Evolutionary conservation across 2,888 invertebrate species (phyloP), one percentile per base, ranked within the genome.

Genomic region (Zygogramma bicolorata): DNA sequence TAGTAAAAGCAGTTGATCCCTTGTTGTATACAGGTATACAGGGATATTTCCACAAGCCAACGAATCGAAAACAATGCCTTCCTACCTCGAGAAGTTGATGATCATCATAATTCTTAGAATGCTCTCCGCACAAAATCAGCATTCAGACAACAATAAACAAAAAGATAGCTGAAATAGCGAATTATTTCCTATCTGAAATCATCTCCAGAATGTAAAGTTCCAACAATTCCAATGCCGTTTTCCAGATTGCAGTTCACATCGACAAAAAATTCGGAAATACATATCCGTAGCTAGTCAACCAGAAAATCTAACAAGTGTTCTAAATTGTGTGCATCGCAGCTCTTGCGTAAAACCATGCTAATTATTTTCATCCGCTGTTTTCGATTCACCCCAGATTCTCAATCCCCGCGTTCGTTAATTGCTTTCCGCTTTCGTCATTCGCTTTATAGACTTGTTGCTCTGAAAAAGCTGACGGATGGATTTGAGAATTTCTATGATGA

Each of bases 321-420:
- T 6, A 53, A 53, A 25, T 53, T 53, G 53, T 25, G 25, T 27
- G 53, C 27, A 53, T 53, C 27, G 53, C 25, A 25, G n/a, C 27
- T 53, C 53, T 53, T 53, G 53, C 53, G 25, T 53, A 6, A 53
- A 53, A 22, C 53, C 27, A 4, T 27, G 27, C 53, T 53, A 53
- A 53, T 53, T 53, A 27, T 25, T 53, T 53, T 27, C 53, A 27
- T 53, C 53, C 53, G 53, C 53, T 53, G 53, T 53, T 53, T 53
- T 53, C 53, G 53, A 53, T 53, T 53, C n/a, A 53, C 53, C 53
- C 53, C 27, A 53, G 53, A 53, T 53, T 27, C n/a, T n/a, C 53
- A 27, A 53, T 25, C 53, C 53, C 53, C 8, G 27, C 53, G 53
- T 27, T 27, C 27, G 53, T 53, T 53, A n/a, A 53, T 53, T 53